These are phyloP conservation scores for Corythaeola cristata DNA, from an alignment of 2,113 vertebrate species.

Conservation along the genomic window DNA sequence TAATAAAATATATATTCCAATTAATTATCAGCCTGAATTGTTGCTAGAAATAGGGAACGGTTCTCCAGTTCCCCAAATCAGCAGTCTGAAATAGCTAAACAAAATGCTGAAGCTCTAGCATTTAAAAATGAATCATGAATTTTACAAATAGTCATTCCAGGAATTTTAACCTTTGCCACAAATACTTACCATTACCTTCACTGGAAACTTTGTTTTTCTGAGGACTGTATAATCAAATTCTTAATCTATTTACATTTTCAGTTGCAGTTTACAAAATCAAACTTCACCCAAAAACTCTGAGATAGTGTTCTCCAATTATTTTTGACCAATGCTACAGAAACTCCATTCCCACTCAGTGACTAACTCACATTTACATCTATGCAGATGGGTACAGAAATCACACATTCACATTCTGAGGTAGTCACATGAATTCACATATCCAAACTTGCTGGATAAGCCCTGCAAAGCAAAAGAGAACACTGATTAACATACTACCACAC, in stretches of 20 bases:
- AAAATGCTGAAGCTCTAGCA: constrained; percentile 44
- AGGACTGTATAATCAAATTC: neutral
- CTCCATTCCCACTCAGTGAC: neutral
- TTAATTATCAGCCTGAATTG: constrained; percentile 63
- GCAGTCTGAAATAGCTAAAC: constrained; percentile 33
- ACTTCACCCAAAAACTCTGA: neutral
- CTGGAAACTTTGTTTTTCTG: neutral
- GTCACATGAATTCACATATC: neutral
- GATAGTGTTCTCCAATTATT: neutral
- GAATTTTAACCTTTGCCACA: neutral
- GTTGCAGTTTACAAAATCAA: neutral
- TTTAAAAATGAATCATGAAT: constrained; percentile 25
- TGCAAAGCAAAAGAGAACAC: neutral
- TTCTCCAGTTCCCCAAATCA: constrained; percentile 51
- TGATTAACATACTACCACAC: neutral
- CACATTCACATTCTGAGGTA: neutral
- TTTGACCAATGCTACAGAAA: neutral
- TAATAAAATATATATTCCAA: constrained; percentile 70
- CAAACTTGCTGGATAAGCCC: neutral
- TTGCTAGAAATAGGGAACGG: constrained; percentile 51
- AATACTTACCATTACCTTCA: neutral
- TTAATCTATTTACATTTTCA: neutral
- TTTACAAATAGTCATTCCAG: constrained; percentile 18
- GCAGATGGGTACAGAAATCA: neutral
- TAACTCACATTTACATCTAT: neutral